Evolutionary conservation across 2,113 vertebrate genomes (phyloP), one percentile per base, ranked within the genome.

Genomic region (Notechis scutatus): DNA sequence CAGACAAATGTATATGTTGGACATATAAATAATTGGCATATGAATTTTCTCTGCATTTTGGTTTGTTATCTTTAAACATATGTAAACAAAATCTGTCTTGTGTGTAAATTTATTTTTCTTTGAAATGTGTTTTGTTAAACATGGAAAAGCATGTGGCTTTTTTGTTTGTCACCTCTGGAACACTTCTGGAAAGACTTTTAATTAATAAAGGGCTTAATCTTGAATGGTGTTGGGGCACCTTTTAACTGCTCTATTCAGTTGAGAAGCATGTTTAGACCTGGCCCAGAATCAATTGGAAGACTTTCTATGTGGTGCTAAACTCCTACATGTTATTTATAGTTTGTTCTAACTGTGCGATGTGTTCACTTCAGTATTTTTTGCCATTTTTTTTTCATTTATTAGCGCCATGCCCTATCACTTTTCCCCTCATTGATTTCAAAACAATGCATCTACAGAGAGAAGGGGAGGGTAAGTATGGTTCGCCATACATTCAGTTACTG

Each of bases 361-460:
- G 98, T 98, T 98, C 98, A 98, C 97, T 97, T 97, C 96, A 97
- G 98, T 98, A 97, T 98, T 98, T 93, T 98, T 97, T 98, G 97
- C 98, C 97, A 97, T 98, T 98, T 98, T 96, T 96, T 97, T 96
- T 98, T 97, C 97, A 98, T 98, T 97, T 98, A 98, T 98, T 99
- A 99, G 99, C 98, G 89, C 98, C 98, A 98, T 98, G 98, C 98
- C 98, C 98, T 98, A 98, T 98, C 98, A 98, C 98, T 98, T 98
- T 98, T 93, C 98, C 99, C 98, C 98, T 98, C 98, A 99, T 99
- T 99, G 99, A 99, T 98, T 99, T 99, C 99, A 98, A 99, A 98
- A 99, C 98, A 99, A 99, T 99, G 99, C 99, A 99, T 96, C 98
- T 99, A 97, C 99, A 99, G 97, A 99, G 97, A 98, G 99, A 99